These are phyloP conservation scores for Empis livida DNA, from an alignment of 2,888 invertebrate genomes.

Conservation along the genomic window DNA sequence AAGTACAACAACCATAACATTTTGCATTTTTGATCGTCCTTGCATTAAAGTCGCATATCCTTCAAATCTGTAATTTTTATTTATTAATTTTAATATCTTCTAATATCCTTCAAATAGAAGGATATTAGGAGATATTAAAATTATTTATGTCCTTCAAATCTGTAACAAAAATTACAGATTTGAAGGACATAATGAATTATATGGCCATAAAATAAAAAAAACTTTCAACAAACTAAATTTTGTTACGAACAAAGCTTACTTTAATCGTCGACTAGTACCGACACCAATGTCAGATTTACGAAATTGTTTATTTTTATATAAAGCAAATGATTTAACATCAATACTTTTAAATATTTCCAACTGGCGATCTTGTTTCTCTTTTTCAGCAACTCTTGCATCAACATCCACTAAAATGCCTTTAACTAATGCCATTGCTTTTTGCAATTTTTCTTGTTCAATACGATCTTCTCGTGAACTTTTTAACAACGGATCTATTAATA, in stretches of 20 bases:
- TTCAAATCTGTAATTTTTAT: conserved; percentile 50
- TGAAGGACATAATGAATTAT: no score
- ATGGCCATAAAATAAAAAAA: no score
- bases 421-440: conserved; percentile 64
- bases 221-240: no score
- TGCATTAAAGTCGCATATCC: conserved; percentile 83
- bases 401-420: conserved; percentile 85
- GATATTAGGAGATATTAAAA: no score
- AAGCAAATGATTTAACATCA: conserved; percentile 83
- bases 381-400: conserved; percentile 84
- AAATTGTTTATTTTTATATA: conserved; percentile 74
- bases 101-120: no score
- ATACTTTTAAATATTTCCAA: conserved; percentile 84
- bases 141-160: no score
- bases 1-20: conserved; percentile 76
- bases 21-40: conserved; percentile 79
- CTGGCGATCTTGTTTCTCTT: conserved; percentile 78
- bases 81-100: background rate
- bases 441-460: conserved; percentile 64
- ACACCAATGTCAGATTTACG: conserved; percentile 84
- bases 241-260: conserved; percentile 41
- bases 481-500: conserved; percentile 79
- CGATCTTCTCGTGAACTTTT: conserved; percentile 78
- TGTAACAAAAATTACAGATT: no score
- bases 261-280: conserved; percentile 67